A percentile compares a stretch with the other conserved stretches of the same genome.
These are phyloP conservation scores for Hoplodrina blanda DNA, from an alignment of 2,888 invertebrate species.

Conservation along the genomic window DNA sequence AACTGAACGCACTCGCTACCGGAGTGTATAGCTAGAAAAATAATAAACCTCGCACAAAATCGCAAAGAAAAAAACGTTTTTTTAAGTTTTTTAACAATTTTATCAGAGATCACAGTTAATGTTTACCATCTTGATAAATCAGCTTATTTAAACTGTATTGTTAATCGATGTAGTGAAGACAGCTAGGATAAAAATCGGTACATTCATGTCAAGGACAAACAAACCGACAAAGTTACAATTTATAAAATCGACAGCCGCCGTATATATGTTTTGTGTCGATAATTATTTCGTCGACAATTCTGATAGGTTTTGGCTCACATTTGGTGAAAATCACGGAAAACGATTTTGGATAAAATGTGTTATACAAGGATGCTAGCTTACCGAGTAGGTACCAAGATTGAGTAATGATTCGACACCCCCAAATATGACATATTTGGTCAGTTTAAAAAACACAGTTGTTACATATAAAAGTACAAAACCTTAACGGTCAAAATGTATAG, in stretches of 20 bases:
- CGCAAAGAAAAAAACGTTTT: too few relatives aligned
- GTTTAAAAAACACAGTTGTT: too few relatives aligned
- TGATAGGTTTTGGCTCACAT: background rate
- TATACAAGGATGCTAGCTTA: background rate
- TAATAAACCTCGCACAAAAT: too few relatives aligned
- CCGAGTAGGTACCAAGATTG: background rate
- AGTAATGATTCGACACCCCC: too few relatives aligned
- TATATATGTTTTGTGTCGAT: conserved; percentile 34
- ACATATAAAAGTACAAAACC: too few relatives aligned
- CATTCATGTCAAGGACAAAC: conserved; percentile 63
- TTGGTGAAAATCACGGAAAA: background rate
- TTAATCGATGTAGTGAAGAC: conserved; percentile 54
- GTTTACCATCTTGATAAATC: conserved; percentile 33
- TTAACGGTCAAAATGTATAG: too few relatives aligned
- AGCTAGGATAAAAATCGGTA: conserved; percentile 53
- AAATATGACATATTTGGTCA: too few relatives aligned
- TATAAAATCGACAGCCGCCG: conserved; percentile 48
- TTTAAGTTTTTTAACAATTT: too few relatives aligned
- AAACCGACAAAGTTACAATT: conserved; percentile 44
- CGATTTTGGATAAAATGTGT: background rate
- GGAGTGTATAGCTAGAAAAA: too few relatives aligned
- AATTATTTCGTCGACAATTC: conserved; percentile 33
- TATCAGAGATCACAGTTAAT: conserved; percentile 19
- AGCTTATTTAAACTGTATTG: conserved; percentile 42
- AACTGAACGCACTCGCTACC: too few relatives aligned